Base-by-base conservation (phyloP, 2,888 invertebrate genomes). In the Drosophila maculinotata region DNA sequence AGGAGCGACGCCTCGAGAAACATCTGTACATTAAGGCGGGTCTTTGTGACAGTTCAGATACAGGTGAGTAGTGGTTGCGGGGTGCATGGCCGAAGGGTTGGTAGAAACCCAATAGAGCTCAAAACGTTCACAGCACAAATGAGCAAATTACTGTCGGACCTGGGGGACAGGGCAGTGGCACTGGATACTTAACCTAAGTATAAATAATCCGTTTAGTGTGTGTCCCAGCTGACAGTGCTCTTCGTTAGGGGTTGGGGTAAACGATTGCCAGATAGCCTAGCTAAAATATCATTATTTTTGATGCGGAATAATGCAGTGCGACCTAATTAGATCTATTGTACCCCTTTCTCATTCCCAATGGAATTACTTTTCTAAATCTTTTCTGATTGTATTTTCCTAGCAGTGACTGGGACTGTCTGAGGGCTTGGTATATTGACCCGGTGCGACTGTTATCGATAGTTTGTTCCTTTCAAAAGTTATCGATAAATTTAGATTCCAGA, bases 1-100 rank as follows among this genome's bases (percentile, higher is more conserved):
- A 94, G 84, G 96, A 97, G 90, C 94, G 95, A 5, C 94, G 96
- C 54, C 93, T 96, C 57, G 96, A 96, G 87, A 95, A 95, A 81
- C 94, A 96, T 68, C 91, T 96, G 51, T 96, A 96, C 89, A 95
- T 95, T 84, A 96, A 94, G 87, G 94, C 94, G 0, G 91, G 94
- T 30, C 94, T 95, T 17, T 95, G 95, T 82, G 95, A 95, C 76
- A 92, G 91, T 70, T 94, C 95, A 78, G 95, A 95, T 87, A 94
- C 94, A 33, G 91, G 91, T 91, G 60, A 89, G 89, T 79, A 17
- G 1, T 10, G 12, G n/a, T 7, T 1, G 38, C 25, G 5, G 4
- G 12, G 8, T n/a, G n/a, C n/a, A n/a, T n/a, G 15, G 14, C 10
- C 1, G n/a, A 5, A 12, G 10, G 15, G 1, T 0, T 7, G 10